Evolutionary conservation across 2,888 invertebrate genomes (phyloP).

Genomic region (Fissipunctia ypsillon): DNA sequence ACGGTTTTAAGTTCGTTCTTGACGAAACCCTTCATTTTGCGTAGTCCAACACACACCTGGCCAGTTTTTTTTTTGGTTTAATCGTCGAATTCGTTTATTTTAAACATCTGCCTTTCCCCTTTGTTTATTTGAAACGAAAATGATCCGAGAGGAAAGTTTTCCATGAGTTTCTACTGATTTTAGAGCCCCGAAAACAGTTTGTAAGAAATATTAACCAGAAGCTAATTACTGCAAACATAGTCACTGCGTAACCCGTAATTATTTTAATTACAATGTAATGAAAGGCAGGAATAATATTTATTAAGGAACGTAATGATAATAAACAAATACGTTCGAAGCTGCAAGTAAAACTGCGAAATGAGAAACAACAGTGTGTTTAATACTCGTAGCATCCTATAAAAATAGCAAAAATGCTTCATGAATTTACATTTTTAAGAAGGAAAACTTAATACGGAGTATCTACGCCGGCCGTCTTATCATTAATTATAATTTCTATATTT

Average conservation of each 20-base stretch:
- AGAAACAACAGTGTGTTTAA: not conserved
- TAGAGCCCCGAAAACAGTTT: slow-evolving; percentile 30
- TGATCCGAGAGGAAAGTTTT: slow-evolving; percentile 28
- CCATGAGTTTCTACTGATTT: not conserved
- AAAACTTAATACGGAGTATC: too few species aligned
- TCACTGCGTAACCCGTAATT: not conserved
- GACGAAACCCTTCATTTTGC: too few species aligned
- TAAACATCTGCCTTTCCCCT: slow-evolving; percentile 5
- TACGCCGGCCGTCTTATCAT: too few species aligned
- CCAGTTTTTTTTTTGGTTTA: too few species aligned
- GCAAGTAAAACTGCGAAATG: not conserved
- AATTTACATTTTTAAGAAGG: too few species aligned
- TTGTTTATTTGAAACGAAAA: slow-evolving; percentile 29
- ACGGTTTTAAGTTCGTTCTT: too few species aligned
- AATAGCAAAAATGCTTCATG: too few species aligned
- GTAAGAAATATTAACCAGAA: slow-evolving; percentile 36
- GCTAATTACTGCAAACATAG: slow-evolving; percentile 6
- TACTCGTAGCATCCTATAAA: too few species aligned
- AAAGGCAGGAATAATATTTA: not conserved
- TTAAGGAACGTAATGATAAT: not conserved
- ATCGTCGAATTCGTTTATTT: not conserved
- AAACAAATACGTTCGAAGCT: not conserved
- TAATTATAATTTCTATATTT: too few species aligned
- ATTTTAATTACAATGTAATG: too few species aligned
- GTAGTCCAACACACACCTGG: too few species aligned